Base-by-base conservation (phyloP, 2,888 invertebrate genomes). In the Melitaea athalia region DNA sequence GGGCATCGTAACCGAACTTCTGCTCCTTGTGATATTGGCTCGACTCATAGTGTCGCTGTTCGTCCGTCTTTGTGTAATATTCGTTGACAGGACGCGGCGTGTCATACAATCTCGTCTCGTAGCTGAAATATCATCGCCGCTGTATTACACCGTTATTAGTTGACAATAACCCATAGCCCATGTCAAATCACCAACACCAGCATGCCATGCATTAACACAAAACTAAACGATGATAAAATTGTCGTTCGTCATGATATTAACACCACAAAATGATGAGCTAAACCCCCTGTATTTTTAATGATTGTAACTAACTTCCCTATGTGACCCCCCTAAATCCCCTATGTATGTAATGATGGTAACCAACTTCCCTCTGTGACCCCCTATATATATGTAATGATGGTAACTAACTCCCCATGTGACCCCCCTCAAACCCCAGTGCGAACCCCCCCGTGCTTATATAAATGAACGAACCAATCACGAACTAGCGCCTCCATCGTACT, bases 101-200 rank as follows among this genome's bases (percentile, higher is more conserved):
- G 79, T 94, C 94, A 83, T 93, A 94, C 62, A 91, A 84, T 49
- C 93, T 87, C 1, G 93, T 93, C 80, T 94, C 94, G 83, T 94
- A 93, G 77, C 93, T 94, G 85, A 71, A 85, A 84, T 79, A 66
- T 52, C 52, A 72, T 64, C 68, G 82, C 83, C 79, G 79, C 79
- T 76, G 74, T 24, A 78, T 81, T 81, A 81, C 72, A 75, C 64
- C 62, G 71, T 72, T 63, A 71, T 72, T 57, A 50, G 47, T 47
- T 55, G 42, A 47, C 17, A 53, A 47, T 15, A 47, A 67, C 64
- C 76, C 74, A 59, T 15, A 72, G 70, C 70, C 72, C 31, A 17
- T 10, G 31, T 24, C 5, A 3, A 66, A 72, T 73, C 73, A 77
- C 84, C 84, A 75, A 78, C 81, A 85, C 85, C 85, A 38, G 42